Evolutionary conservation across 30 jellyfish, hydroid and myxozoan genomes (phyloP), one percentile per base, ranked within the genome.

Genomic region (Mastigias papua): DNA sequence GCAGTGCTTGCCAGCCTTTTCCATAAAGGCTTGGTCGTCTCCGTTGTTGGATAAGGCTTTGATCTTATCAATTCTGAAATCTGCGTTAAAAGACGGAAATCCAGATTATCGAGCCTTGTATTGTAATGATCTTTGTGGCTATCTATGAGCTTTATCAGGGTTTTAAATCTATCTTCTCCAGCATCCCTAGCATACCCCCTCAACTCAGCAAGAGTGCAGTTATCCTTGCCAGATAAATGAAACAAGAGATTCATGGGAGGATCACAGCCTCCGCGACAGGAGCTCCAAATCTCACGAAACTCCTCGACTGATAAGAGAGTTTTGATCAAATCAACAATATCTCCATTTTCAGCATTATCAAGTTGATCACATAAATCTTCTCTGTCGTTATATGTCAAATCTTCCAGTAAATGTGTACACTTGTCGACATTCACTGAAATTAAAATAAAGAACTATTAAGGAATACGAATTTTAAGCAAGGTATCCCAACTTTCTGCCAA

Each of bases 191-290:
- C 74, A 63, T 2, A 23, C 21, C 42, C 19, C 19, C 13, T 27
- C n/a, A 63, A 27, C 7, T n/a, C 37, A n/a, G 8, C 42, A 6
- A 63, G 37, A 9, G 37, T 63, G 37, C 74, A 63, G 19, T 27
- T 63, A n/a, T n/a, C n/a, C 20, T 63, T n/a, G 46, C 46, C 74
- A 25, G 74, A 7, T 26, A 63, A 63, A 25, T 63, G 42, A 63
- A 63, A 63, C 42, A 63, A 42, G n/a, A 63, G 74, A 20, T 63
- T 27, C 74, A 63, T 63, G 15, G 74, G 74, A 1, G 35, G 74
- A 63, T 63, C 74, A n/a, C n/a, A 63, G 46, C 46, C 35, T 63
- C 74, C 46, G 19, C 19, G 74, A 22, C 46, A 63, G 3, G 46
- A 1, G 2, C 37, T 23, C 74, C 74, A 63, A 15, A 63, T 63